Conservation (phyloP, 2,888 invertebrate species). For the Drosophila neonasuta region DNA sequence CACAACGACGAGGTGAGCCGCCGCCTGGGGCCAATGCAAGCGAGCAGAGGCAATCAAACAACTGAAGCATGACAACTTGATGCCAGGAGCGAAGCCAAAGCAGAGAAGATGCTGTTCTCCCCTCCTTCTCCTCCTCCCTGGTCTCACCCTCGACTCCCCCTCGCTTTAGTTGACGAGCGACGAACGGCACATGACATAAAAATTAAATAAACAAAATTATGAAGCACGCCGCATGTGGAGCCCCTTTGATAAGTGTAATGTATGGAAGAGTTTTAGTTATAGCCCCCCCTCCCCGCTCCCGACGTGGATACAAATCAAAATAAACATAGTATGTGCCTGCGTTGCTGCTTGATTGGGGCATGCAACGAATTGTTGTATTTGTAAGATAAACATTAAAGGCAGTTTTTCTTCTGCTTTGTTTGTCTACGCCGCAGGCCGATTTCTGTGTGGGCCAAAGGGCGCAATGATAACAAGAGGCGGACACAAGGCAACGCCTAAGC, state of each 20-base stretch:
- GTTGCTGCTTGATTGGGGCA: conserved; percentile 56
- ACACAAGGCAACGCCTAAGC: conserved; percentile 31
- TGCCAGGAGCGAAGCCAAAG: conserved; percentile 65
- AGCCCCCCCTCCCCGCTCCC: background rate
- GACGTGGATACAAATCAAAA: conserved; percentile 60
- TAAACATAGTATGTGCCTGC: conserved; percentile 53
- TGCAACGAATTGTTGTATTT: conserved; percentile 68
- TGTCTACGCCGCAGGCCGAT: conserved; percentile 43
- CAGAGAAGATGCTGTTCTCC: conserved; percentile 38
- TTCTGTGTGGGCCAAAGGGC: background rate
- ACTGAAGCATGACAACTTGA: conserved; percentile 76
- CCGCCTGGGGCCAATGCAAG: conserved; percentile 66
- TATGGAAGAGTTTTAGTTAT: conserved; percentile 43
- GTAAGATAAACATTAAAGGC: conserved; percentile 68
- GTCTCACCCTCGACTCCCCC: background rate
- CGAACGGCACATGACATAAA: conserved; percentile 74
- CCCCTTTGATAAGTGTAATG: conserved; percentile 41
- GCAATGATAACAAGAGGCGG: background rate
- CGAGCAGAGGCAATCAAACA: conserved; percentile 75
- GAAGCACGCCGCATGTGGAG: conserved; percentile 62
- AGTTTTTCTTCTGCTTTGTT: conserved; percentile 37
- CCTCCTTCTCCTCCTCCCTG: background rate
- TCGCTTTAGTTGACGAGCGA: conserved; percentile 42
- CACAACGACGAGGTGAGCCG: conserved; percentile 52
- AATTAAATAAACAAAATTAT: conserved; percentile 77